A percentile compares a stretch with the other conserved stretches of the same genome.
Conservation (phyloP, 37 sponge, comb jelly and placozoan species). For the Diacarnus erythraeanus region DNA sequence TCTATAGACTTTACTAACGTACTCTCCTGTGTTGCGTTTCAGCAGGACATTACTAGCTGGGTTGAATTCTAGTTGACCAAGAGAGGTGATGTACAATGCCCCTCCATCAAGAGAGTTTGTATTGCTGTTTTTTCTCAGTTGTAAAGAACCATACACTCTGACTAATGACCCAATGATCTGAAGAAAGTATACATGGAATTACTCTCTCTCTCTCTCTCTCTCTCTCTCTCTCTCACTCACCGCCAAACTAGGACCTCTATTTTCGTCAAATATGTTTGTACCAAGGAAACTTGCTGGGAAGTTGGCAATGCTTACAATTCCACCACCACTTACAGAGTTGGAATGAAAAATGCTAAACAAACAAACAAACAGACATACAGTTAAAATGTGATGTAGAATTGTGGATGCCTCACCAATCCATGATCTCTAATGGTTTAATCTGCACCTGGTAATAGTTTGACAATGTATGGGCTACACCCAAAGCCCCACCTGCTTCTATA, state of each 20-base stretch:
- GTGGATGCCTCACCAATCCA: constrained; percentile 28
- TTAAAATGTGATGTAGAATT: neutral
- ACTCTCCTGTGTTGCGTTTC: constrained; percentile 34
- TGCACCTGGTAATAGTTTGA: neutral
- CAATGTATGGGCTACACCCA: constrained; percentile 13
- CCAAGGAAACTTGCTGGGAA: constrained; percentile 36
- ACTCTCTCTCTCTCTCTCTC: neutral
- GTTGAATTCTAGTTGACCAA: constrained; percentile 34
- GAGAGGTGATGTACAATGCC: constrained; percentile 34
- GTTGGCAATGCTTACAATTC: constrained; percentile 24
- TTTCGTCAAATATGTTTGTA: constrained; percentile 13
- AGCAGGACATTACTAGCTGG: constrained; percentile 4
- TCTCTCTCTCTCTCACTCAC: neutral
- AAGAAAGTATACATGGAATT: neutral
- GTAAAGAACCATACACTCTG: constrained; percentile 7
- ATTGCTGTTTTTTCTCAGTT: constrained; percentile 15
- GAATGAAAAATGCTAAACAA: constrained; percentile 2
- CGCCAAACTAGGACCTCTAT: constrained; percentile 37
- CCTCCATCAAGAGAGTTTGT: constrained; percentile 16
- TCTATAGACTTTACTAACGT: too few species aligned
- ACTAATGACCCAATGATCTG: constrained; percentile 19
- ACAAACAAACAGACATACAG: neutral
- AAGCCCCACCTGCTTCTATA: constrained; percentile 28
- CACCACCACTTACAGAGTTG: constrained; percentile 7
- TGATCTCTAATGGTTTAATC: constrained; percentile 8